These are phyloP conservation scores for Lamellibrachia luymesi DNA, from an alignment of 1,140 invertebrate genomes.

Conservation along the genomic window DNA sequence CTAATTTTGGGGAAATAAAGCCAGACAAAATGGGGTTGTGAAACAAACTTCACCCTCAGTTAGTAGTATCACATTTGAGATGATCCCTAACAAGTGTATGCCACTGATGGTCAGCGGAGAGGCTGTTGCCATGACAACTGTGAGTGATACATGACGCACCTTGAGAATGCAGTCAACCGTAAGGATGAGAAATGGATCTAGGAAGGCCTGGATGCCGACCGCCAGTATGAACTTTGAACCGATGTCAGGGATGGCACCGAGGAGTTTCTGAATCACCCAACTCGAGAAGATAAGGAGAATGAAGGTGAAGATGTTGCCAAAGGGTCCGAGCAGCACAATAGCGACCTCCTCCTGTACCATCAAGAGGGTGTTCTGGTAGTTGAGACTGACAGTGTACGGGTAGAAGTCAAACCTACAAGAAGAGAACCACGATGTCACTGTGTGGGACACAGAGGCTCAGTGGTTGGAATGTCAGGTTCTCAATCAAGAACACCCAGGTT, in stretches of 20 bases:
- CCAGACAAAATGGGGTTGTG: too few species aligned
- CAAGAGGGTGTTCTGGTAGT: constrained; percentile 50
- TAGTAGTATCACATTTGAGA: neutral
- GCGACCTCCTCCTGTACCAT: constrained; percentile 44
- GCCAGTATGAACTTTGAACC: constrained; percentile 49
- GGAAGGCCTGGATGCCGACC: constrained; percentile 45
- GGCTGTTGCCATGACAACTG: too few species aligned
- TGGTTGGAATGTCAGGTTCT: too few species aligned
- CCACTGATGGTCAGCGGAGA: neutral
- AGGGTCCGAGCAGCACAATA: constrained; percentile 46
- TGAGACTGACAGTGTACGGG: constrained; percentile 50
- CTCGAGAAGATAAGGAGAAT: constrained; percentile 39
- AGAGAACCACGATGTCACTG: neutral
- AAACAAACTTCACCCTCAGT: too few species aligned
- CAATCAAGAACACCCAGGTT: too few species aligned
- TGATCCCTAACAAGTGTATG: too few species aligned
- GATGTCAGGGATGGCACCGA: constrained; percentile 46
- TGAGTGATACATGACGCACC: constrained; percentile 30
- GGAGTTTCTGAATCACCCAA: constrained; percentile 40
- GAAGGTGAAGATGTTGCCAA: constrained; percentile 44
- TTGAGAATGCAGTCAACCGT: constrained; percentile 41
- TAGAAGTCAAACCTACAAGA: constrained; percentile 47
- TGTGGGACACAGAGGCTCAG: neutral
- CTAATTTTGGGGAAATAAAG: too few species aligned
- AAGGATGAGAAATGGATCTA: constrained; percentile 46